Evolutionary conservation across 1,140 invertebrate species (phyloP).

Genomic region (Papilio aristodemus): DNA sequence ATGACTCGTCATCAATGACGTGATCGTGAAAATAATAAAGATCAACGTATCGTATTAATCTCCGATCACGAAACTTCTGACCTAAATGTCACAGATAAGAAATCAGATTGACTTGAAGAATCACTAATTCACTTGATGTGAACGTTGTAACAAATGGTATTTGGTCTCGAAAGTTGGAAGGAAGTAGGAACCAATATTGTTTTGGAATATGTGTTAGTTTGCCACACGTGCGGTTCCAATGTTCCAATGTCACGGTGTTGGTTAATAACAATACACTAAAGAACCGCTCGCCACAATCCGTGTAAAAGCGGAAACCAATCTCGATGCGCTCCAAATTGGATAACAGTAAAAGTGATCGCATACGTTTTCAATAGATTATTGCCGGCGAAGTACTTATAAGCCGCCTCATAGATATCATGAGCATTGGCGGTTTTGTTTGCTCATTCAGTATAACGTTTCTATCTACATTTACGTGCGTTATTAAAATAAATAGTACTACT

Average conservation of each 20-base stretch:
- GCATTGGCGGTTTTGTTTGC: slow-evolving; percentile 59
- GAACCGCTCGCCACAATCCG: slow-evolving; percentile 65
- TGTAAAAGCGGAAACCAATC: slow-evolving; percentile 75
- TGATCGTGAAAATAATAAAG: slow-evolving; percentile 68
- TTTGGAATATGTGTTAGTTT: slow-evolving; percentile 66
- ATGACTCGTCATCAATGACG: slow-evolving; percentile 66
- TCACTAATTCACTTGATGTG: slow-evolving; percentile 58
- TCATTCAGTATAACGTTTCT: slow-evolving; percentile 57
- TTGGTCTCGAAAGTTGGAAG: slow-evolving; percentile 23
- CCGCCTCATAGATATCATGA: slow-evolving; percentile 58
- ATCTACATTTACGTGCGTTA: not conserved
- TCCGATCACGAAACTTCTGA: slow-evolving; percentile 66
- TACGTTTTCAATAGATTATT: slow-evolving; percentile 72
- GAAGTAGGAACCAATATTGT: slow-evolving; percentile 43
- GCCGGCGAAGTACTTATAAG: slow-evolving; percentile 52
- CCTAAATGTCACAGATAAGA: slow-evolving; percentile 69
- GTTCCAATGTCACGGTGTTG: slow-evolving; percentile 67
- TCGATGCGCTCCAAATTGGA: slow-evolving; percentile 75
- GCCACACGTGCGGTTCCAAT: slow-evolving; percentile 59
- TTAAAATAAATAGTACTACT: not conserved
- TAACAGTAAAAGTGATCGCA: slow-evolving; percentile 79
- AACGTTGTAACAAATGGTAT: slow-evolving; percentile 34
- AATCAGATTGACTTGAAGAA: slow-evolving; percentile 71
- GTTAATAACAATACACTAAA: slow-evolving; percentile 70
- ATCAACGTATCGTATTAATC: slow-evolving; percentile 60